Evolutionary conservation across 1,140 invertebrate species (phyloP).

Genomic region (Asbolus verrucosus): DNA sequence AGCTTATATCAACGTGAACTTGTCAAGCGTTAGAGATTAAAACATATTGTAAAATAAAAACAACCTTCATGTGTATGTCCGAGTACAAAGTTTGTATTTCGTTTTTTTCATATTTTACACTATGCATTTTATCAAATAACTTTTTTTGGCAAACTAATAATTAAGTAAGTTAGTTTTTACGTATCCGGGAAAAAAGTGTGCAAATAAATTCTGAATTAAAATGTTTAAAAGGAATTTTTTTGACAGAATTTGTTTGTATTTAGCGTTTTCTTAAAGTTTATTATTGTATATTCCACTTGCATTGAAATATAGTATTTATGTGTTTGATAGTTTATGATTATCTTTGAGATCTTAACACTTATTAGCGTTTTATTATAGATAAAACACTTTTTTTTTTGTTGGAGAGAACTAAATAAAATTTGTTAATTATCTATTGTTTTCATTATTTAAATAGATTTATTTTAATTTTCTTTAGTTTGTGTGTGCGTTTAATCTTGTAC

Average conservation of each 20-base stretch:
- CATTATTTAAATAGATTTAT: conserved; percentile 30
- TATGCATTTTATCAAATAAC: conserved; percentile 28
- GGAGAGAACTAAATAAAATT: conserved; percentile 36
- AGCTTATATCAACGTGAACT: conserved; percentile 63
- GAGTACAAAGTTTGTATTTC: conserved; percentile 60
- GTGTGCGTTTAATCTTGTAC: conserved; percentile 3
- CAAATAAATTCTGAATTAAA: not conserved
- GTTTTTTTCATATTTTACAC: conserved; percentile 45
- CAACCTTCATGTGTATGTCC: conserved; percentile 57
- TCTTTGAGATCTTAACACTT: conserved; percentile 27
- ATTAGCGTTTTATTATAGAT: conserved; percentile 28
- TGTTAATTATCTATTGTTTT: conserved; percentile 39
- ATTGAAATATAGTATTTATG: conserved; percentile 36
- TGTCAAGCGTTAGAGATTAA: conserved; percentile 45
- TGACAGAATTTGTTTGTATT: conserved; percentile 2
- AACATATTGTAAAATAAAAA: conserved; percentile 52
- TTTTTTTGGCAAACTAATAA: conserved; percentile 31
- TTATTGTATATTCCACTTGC: conserved; percentile 26
- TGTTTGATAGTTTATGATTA: conserved; percentile 35
- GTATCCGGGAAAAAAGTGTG: conserved; percentile 17
- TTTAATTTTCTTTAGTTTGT: conserved; percentile 2
- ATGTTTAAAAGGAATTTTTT: not conserved
- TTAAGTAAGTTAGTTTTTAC: conserved; percentile 37
- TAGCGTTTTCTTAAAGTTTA: conserved; percentile 4
- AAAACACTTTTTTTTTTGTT: conserved; percentile 14